Evolutionary conservation across 2,113 vertebrate genomes (phyloP), one percentile per base, ranked within the genome.

Genomic region (Proterorhinus semilunaris): DNA sequence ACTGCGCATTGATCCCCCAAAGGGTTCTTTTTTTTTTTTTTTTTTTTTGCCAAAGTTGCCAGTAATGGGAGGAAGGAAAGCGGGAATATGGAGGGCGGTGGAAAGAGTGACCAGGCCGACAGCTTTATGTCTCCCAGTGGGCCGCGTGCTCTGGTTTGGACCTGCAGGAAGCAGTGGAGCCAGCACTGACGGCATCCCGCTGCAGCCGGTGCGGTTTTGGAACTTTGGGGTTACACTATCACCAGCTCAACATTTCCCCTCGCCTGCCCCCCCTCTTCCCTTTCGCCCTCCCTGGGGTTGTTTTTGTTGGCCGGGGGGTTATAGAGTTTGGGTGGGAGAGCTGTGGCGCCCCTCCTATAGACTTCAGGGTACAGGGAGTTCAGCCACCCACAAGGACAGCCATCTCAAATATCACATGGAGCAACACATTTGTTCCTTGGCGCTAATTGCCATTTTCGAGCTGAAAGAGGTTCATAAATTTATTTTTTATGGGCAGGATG

Each of bases 51-150:
- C 91, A 91, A 91, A 90, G 78, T 88, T 66, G 61, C 87, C 86
- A 85, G 88, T 89, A 90, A 90, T 88, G 86, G 87, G 87, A 89
- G 81, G 74, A 88, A 87, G 85, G 81, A 88, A 88, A 90, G 83
- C 78, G 81, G 81, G 86, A 85, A 88, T 83, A 74, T n/a, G 72
- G 82, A 85, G 87, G 86, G 85, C 77, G 85, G 87, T 92, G 91
- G 91, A 92, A 92, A 92, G 87, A 92, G 88, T 92, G 91, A 92
- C 89, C 86, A 89, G 85, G 87, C 74, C 75, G 87, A 92, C 91
- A 92, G 91, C 87, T 92, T 92, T 92, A 92, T 88, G 85, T 86
- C 80, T 92, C 91, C 87, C 91, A 52, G 53, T 72, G 83, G 91
- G 77, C 86, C 67, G 68, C 76, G 79, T 76, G 85, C 81, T 77